Evolutionary conservation across 2,888 invertebrate genomes (phyloP).

Genomic region (Apoda limacodes): DNA sequence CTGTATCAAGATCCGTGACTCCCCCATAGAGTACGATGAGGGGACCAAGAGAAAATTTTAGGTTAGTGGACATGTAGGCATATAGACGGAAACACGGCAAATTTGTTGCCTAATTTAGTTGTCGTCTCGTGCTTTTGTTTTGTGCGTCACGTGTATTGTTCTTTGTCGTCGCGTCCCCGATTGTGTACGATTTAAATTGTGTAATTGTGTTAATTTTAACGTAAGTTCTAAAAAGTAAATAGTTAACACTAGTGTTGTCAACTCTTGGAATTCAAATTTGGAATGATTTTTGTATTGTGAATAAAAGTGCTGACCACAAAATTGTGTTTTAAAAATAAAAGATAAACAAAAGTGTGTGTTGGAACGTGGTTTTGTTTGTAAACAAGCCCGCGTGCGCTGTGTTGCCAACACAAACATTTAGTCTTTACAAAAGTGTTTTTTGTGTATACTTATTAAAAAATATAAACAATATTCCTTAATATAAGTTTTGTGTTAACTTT

Average conservation of each 20-base stretch:
- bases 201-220: too few species aligned
- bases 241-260: too few species aligned
- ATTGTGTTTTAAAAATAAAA: conserved; percentile 21
- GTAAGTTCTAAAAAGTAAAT: too few species aligned
- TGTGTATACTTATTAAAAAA: too few species aligned
- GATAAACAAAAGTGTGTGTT: conserved; percentile 33
- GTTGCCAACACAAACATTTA: conserved; percentile 21
- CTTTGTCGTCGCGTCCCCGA: too few species aligned
- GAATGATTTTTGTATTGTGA: too few species aligned
- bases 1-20: conserved; percentile 54
- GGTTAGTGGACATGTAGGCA: conserved; percentile 72
- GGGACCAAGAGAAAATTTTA: conserved; percentile 64
- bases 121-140: conserved; percentile 67
- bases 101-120: conserved; percentile 69
- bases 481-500: too few species aligned
- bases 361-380: conserved; percentile 52
- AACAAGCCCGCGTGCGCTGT: conserved; percentile 55
- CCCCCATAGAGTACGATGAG: conserved; percentile 59
- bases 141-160: conserved; percentile 65
- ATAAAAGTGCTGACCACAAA: conserved; percentile 16
- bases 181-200: too few species aligned
- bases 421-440: too few species aligned
- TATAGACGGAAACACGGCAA: conserved; percentile 69
- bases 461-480: too few species aligned
- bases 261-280: too few species aligned